Percentiles rank a stretch among this genome's conserved stretches.
Conservation (phyloP, 2,113 vertebrate species). For the Pachyramphus minor region DNA sequence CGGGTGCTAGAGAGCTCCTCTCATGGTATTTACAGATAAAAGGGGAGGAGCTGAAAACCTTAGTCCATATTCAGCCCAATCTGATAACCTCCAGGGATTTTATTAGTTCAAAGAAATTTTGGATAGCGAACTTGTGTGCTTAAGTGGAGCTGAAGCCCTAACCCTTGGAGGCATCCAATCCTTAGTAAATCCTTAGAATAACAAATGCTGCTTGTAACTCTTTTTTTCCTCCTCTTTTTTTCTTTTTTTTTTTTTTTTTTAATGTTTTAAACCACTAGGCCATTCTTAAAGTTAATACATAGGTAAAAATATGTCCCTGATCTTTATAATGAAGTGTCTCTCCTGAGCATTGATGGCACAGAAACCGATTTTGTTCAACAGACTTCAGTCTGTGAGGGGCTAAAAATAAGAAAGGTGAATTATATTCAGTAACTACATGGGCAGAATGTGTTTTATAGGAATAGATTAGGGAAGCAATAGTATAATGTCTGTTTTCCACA, state of each 20-base stretch:
- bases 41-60: constrained; percentile 58
- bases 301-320: neutral
- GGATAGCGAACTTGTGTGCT: constrained; percentile 18
- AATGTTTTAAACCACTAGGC: neutral
- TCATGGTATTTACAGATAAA: constrained; percentile 59
- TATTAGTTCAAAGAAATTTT: constrained; percentile 52
- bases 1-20: constrained; percentile 31
- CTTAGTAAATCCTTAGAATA: constrained; percentile 40
- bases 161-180: constrained; percentile 46
- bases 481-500: neutral
- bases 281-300: neutral
- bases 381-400: neutral
- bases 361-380: neutral
- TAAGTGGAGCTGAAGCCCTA: constrained; percentile 23
- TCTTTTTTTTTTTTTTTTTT: too few relatives aligned
- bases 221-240: neutral
- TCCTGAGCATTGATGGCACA: constrained; percentile 5
- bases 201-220: neutral
- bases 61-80: constrained; percentile 36
- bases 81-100: constrained; percentile 60
- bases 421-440: neutral
- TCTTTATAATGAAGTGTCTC: neutral
- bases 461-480: neutral
- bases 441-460: neutral
- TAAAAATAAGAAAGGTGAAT: neutral